Evolutionary conservation across 2,888 invertebrate genomes (phyloP), one percentile per base, ranked within the genome.

Genomic region (Anodontia alba): DNA sequence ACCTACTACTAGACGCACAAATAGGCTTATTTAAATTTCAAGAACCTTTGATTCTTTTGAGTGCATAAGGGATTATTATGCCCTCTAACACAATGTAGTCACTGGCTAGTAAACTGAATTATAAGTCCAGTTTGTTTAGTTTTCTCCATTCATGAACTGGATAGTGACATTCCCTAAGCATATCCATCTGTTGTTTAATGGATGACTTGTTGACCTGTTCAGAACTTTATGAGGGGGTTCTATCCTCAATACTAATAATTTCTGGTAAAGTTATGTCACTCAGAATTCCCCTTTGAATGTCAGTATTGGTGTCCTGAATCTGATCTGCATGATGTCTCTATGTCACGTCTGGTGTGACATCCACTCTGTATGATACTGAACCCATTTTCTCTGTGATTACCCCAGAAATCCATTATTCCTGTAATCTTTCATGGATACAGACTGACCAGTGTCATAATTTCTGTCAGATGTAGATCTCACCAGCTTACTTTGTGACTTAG

Each of bases 371-470:
- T n/a, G n/a, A n/a, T n/a, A n/a, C n/a, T n/a, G n/a, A n/a, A n/a
- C n/a, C n/a, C 0, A 71, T 69, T 73, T 73, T 73, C 23, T 43
- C 26, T 0, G n/a, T n/a, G 5, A 78, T 70, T 5, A 26, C 73
- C n/a, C 80, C 80, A 17, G 73, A 57, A 15, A 66, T 68, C 80
- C n/a, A 2, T 36, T 10, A 1, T 17, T 31, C 12, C 78, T 67
- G 69, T 82, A 82, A 69, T 82, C 78, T 38, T 78, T 51, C 1
- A n/a, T n/a, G n/a, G n/a, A n/a, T n/a, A n/a, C n/a, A n/a, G n/a
- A n/a, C n/a, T n/a, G n/a, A n/a, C n/a, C 76, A 57, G 1, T 67
- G n/a, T 73, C 62, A 36, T 69, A 80, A 5, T 42, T 8, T 54
- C 75, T 31, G 43, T 75, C 79, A 8, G 17, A 2, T 0, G 46